Evolutionary conservation across 64 coral and sea anemone species (phyloP), one percentile per base, ranked within the genome.

Genomic region (Pocillopora verrucosa): DNA sequence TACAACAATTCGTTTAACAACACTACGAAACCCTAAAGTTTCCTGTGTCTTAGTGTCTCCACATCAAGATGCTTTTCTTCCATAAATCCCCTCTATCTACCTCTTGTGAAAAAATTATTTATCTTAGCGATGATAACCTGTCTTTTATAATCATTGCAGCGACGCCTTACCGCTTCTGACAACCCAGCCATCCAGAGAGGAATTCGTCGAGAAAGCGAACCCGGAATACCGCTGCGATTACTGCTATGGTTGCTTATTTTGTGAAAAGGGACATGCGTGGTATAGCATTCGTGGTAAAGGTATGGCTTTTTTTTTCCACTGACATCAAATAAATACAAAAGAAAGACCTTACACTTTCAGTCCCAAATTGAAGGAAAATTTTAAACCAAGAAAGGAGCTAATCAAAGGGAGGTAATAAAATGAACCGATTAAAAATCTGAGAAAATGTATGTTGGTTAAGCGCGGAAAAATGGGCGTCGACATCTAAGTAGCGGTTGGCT

Each of bases 211-310:
- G 38, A 61, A 83, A 20, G 37, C 36, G 17, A 72, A 1, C 5
- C 16, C 37, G 1, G 36, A 85, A 38, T 85, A 85, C 35, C 64
- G 41, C 20, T 85, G 82, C 72, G 37, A 69, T 72, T 85, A 68
- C 36, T 85, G 82, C 56, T 85, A 13, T n/a, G 65, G 82, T 16
- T 85, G 64, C 26, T 24, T 85, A 38, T 24, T 85, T 20, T 85
- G 82, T 57, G 82, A 85, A 56, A 17, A 36, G 17, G 82, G 61
- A 20, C 61, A 72, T 65, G 63, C 82, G 1, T 85, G 82, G 82
- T 85, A 85, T 20, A 85, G 82, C 36, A 37, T 85, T 16, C 35
- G 24, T 13, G 82, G 82, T 10, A 85, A 85, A 38, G 36, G 82
- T 85, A 37, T 38, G 82, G 13, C 38, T 61, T 11, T 2, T 83